Conservation (phyloP, 2,888 invertebrate species). For the Melanostoma scalare region DNA sequence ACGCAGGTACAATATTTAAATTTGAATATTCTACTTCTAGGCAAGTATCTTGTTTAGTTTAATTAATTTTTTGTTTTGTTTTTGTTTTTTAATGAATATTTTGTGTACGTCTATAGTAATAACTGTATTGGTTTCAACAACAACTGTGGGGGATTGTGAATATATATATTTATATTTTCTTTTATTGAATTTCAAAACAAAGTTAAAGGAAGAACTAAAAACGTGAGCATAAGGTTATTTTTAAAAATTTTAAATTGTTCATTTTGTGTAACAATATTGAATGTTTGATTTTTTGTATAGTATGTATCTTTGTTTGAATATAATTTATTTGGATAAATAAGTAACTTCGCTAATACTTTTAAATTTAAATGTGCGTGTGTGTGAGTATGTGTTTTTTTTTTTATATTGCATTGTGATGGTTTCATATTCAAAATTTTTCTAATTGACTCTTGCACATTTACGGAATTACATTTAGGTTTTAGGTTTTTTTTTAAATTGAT, state of each 20-base stretch:
- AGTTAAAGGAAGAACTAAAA: slow-evolving; percentile 26
- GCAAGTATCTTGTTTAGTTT: slow-evolving; percentile 21
- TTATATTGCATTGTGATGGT: slow-evolving; percentile 31
- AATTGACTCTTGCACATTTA: slow-evolving; percentile 66
- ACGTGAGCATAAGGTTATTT: slow-evolving; percentile 70
- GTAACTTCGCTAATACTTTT: slow-evolving; percentile 67
- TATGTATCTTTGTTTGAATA: slow-evolving; percentile 9
- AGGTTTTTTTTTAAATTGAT: slow-evolving; percentile 38
- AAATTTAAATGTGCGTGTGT: neutral
- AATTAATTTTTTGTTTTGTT: slow-evolving; percentile 1
- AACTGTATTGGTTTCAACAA: slow-evolving; percentile 24
- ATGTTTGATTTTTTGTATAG: slow-evolving; percentile 16
- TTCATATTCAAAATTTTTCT: slow-evolving; percentile 37
- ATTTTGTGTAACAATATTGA: slow-evolving; percentile 33
- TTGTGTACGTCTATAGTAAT: slow-evolving; percentile 27
- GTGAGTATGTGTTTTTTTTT: neutral
- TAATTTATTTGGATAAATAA: slow-evolving; percentile 49
- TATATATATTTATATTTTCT: slow-evolving; percentile 13
- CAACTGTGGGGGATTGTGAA: slow-evolving; percentile 22
- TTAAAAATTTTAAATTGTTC: slow-evolving; percentile 62
- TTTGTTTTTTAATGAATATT: slow-evolving; percentile 15
- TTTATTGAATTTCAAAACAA: slow-evolving; percentile 27
- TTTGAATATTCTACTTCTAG: slow-evolving; percentile 62
- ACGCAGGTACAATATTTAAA: slow-evolving; percentile 70
- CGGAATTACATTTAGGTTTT: slow-evolving; percentile 44